Conservation (phyloP, 2,888 invertebrate genomes). For the Fragum fragum region DNA sequence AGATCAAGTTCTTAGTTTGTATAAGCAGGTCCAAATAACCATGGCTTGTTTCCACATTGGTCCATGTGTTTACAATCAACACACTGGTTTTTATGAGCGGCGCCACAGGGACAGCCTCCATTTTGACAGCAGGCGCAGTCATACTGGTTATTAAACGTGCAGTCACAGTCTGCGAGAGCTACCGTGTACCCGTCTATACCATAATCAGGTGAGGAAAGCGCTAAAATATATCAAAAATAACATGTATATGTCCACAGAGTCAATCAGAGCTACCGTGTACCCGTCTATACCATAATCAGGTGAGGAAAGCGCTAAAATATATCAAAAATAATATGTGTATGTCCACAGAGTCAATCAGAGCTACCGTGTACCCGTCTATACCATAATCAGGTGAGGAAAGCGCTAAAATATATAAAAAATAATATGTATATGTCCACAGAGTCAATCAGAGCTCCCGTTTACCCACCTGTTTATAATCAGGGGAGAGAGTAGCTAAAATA, state of each 20-base stretch:
- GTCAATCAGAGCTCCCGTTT: conserved; percentile 47
- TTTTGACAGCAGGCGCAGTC: conserved; percentile 64
- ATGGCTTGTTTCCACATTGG: conserved; percentile 59
- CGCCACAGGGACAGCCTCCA: conserved; percentile 53
- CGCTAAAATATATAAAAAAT: conserved; percentile 31
- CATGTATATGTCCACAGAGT: too few species aligned
- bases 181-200: conserved; percentile 61
- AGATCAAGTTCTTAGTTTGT: too few species aligned
- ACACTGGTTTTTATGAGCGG: conserved; percentile 56
- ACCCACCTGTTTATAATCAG: conserved; percentile 56
- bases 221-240: conserved; percentile 34
- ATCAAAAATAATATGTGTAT: too few species aligned
- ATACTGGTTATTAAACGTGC: conserved; percentile 19
- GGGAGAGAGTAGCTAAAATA: conserved; percentile 45
- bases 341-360: conserved; percentile 49
- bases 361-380: conserved; percentile 56
- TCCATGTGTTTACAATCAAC: conserved; percentile 56
- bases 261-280: conserved; percentile 48
- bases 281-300: conserved; percentile 59
- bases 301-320: conserved; percentile 39
- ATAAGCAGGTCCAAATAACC: conserved; percentile 59
- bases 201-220: conserved; percentile 38
- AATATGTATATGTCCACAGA: too few species aligned
- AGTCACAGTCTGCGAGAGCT: conserved; percentile 48
- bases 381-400: conserved; percentile 48